Base-by-base conservation (phyloP, 2,113 vertebrate genomes). In the Pipa parva region DNA sequence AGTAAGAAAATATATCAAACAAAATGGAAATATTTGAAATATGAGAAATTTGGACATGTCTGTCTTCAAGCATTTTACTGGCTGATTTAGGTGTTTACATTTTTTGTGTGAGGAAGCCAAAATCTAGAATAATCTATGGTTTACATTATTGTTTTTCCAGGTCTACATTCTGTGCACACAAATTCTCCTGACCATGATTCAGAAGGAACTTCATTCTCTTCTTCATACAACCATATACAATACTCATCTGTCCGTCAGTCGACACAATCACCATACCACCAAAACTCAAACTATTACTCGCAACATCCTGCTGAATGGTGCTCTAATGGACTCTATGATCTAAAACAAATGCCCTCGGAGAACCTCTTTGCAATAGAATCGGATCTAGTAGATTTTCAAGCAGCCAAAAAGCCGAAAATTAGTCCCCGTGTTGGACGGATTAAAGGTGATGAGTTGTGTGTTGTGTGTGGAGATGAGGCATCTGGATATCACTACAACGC, bases 401-500 rank as follows among this genome's bases (percentile, higher is more conserved):
- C 85, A 46, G 81, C 81, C 63, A 97, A 93, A 83, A 94, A 91
- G 77, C 77, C 85, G 26, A 84, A 94, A 24, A 72, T 93, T 76
- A 74, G 88, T 22, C 52, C 81, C 1, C 87, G 92, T 7, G 64
- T 76, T 0, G 94, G 93, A 70, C 83, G 90, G 75, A 79, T 90
- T 33, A 98, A 97, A 86, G 94, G 94, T 61, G 93, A 97, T 65
- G 95, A 98, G 78, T 84, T 99, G 46, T 99, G 97, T 68, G 95
- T 99, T 5, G 96, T 99, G 64, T 99, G 97, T 8, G 95, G 97
- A 64, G 97, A 98, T 87, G 93, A 96, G 80, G 97, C 97, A 1
- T 98, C 97, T 15, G 97, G 96, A 28, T 99, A 98, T 72, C 97
- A 99, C 74, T 98, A 99, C 73, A 99, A 99, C 0, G 96, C 97